Percentiles rank a stretch among this genome's conserved stretches.
phyloP scores from a whole-genome alignment of 2,888 invertebrate species.

The Drosophila paramelanica region DNA sequence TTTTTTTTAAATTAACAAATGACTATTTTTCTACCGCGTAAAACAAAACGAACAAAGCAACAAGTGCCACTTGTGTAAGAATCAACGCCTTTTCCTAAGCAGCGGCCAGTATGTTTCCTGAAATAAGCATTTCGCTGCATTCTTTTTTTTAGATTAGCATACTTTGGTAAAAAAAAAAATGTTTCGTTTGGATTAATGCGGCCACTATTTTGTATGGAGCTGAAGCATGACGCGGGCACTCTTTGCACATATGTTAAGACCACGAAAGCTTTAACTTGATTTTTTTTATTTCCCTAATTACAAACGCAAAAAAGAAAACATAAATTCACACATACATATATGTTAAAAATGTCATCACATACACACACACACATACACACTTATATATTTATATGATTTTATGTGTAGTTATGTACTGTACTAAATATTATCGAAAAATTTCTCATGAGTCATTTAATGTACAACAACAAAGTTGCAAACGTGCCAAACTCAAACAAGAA shows the following conservation, averaged over 20 bases:
- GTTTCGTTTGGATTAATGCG: slow-evolving; percentile 2
- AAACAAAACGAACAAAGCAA: background rate
- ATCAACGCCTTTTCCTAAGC: background rate
- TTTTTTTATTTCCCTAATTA: slow-evolving; percentile 28
- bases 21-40: too few relatives aligned
- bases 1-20: background rate
- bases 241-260: slow-evolving; percentile 1
- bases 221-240: slow-evolving; percentile 36
- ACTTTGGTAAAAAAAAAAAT: background rate
- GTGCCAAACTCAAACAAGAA: slow-evolving; percentile 44
- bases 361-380: background rate
- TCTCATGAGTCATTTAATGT: slow-evolving; percentile 62
- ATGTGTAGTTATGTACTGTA: slow-evolving; percentile 25
- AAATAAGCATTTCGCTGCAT: background rate
- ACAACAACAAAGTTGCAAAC: slow-evolving; percentile 46
- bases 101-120: too few relatives aligned
- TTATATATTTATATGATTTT: background rate
- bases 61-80: slow-evolving; percentile 4
- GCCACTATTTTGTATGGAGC: slow-evolving; percentile 16
- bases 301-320: slow-evolving; percentile 2
- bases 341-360: slow-evolving; percentile 16
- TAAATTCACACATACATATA: too few relatives aligned
- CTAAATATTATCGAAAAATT: slow-evolving; percentile 28
- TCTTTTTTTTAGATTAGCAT: background rate
- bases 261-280: slow-evolving; percentile 21